Conservation (phyloP, 2,113 vertebrate species). For the Saccopteryx leptura region DNA sequence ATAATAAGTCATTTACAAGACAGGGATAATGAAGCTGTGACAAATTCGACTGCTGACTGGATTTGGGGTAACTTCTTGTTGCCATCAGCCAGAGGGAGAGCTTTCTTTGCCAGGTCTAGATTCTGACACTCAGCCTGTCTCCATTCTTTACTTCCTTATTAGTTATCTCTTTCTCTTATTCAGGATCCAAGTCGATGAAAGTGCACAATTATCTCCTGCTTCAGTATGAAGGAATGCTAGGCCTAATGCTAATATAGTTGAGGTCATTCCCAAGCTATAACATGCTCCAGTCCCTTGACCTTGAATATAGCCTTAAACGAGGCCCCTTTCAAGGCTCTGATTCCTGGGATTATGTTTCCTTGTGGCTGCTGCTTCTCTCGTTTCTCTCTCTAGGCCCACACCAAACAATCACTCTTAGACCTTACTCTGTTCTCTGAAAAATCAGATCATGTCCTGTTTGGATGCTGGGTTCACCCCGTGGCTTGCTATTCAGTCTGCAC, state of each 20-base stretch:
- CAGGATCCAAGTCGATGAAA: background rate
- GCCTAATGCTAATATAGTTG: background rate
- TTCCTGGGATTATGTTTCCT: background rate
- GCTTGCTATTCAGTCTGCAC: conserved; percentile 57
- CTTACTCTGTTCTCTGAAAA: conserved; percentile 72
- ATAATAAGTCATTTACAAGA: conserved; percentile 15
- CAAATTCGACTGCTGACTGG: background rate
- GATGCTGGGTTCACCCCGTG: conserved; percentile 75
- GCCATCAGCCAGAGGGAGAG: background rate
- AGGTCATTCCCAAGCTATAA: background rate
- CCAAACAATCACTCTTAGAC: conserved; percentile 67
- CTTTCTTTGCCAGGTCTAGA: background rate
- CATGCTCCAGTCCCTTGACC: background rate
- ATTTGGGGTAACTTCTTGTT: background rate
- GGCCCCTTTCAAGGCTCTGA: conserved; percentile 46
- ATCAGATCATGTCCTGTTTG: conserved; percentile 80
- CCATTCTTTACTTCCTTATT: background rate
- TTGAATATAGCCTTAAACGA: background rate
- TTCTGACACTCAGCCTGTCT: background rate
- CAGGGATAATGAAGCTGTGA: background rate
- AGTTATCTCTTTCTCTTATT: conserved; percentile 1
- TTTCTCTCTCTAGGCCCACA: conserved; percentile 45
- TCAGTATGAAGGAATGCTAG: background rate
- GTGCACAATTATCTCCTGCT: background rate
- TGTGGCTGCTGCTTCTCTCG: background rate